Base-by-base conservation (phyloP, 1,140 invertebrate genomes). In the Drosophila orena region DNA sequence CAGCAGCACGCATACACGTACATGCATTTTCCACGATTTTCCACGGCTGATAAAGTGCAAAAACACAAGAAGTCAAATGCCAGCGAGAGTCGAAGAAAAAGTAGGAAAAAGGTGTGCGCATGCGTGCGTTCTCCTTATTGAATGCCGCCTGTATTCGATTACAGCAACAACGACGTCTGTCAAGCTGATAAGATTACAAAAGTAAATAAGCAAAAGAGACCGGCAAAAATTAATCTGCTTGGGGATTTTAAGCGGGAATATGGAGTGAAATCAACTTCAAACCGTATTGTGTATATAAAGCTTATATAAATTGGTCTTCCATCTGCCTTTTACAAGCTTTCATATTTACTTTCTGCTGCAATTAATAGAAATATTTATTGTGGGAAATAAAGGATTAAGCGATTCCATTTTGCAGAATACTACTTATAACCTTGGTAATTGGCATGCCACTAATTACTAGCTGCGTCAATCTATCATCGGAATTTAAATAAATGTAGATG, bases 121-220 rank as follows among this genome's bases (percentile, higher is more conserved):
- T 66, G 61, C 54, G 61, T 66, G 62, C 61, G 27, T 66, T 50
- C 60, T 44, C 55, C 58, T 59, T 44, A 70, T 54, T 70, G 57
- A 14, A 11, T 72, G 66, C 34, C 44, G 58, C 57, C 70, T 38
- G 79, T 81, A 81, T 86, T 81, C 75, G 79, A 88, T 88, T 88
- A 83, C 83, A 71, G 64, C 61, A 55, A 74, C 73, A 77, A 70
- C 72, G 52, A 54, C 65, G 60, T 24, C 79, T 74, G 79, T 61
- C 68, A 59, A 14, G 42, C 61, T 34, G 77, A 81, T 81, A 53
- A 78, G 79, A 81, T 62, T 77, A 74, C 50, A 14, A 46, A 49
- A 40, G 35, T 37, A 34, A 17, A 30, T 43, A 50, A 64, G 37
- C 34, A 42, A 49, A 17, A 17, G 61, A 57, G 58, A 53, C 59